Conservation (phyloP, 2,797 vertebrate species). For the Enteromius fasciolatus region DNA sequence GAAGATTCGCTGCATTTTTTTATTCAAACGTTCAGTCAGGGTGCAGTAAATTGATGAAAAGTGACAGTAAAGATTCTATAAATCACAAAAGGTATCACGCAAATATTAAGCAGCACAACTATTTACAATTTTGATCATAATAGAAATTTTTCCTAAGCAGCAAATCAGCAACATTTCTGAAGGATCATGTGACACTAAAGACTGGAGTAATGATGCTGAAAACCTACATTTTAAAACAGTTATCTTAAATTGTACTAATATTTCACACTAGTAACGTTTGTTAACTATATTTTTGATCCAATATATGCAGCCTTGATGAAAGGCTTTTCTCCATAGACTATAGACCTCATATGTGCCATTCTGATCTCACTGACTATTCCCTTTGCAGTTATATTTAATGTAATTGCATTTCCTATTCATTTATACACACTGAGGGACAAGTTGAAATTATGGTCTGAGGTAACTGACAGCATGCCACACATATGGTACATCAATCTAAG, state of each 20-base stretch:
- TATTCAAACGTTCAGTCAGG: too few species aligned
- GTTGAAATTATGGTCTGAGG: slow-evolving; percentile 4
- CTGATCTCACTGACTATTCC: neutral
- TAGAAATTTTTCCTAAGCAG: neutral
- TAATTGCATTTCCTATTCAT: neutral
- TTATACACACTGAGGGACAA: neutral
- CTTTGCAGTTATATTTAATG: neutral
- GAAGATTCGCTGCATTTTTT: too few species aligned
- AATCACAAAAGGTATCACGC: neutral
- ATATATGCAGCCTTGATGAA: neutral
- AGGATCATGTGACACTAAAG: neutral
- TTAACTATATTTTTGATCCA: neutral
- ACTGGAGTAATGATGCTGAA: neutral
- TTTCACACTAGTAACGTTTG: neutral
- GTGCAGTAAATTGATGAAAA: neutral
- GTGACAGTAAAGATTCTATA: neutral
- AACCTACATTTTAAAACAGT: neutral
- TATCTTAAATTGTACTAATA: neutral
- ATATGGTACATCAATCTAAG: slow-evolving; percentile 5
- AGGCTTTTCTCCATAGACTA: neutral
- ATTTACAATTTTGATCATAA: neutral
- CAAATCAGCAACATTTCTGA: neutral
- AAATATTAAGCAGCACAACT: neutral
- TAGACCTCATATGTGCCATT: neutral
- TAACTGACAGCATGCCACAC: slow-evolving; percentile 14